Evolutionary conservation across 2,113 vertebrate genomes (phyloP).

Genomic region (Apteryx owenii): DNA sequence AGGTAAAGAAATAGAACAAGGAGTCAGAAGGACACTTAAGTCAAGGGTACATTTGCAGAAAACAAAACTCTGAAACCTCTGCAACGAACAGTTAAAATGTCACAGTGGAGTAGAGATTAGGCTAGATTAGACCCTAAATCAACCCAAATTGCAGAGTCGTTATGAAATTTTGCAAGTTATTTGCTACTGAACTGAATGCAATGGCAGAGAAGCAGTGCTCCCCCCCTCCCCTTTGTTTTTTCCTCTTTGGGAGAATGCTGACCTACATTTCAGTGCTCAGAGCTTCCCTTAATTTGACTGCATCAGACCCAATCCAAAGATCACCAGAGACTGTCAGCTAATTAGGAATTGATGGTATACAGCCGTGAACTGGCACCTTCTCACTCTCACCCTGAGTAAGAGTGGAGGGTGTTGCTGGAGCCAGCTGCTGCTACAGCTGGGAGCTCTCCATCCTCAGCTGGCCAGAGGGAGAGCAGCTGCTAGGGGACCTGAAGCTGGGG

Average conservation of each 20-base stretch:
- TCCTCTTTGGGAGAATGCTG: neutral
- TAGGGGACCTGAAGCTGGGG: neutral
- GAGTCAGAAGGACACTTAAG: neutral
- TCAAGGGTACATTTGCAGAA: neutral
- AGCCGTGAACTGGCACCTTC: fast-evolving
- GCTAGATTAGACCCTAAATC: neutral
- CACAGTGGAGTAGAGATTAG: neutral
- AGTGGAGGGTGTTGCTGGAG: neutral
- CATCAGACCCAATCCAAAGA: no score
- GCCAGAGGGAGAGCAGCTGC: neutral
- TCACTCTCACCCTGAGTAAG: neutral
- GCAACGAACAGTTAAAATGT: neutral
- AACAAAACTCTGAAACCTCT: neutral
- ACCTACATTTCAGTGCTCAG: neutral
- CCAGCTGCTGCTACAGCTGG: neutral
- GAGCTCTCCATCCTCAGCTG: neutral
- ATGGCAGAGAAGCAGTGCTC: neutral
- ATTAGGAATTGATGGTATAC: fast-evolving
- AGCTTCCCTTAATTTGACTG: fast-evolving
- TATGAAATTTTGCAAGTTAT: neutral
- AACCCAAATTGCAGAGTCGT: neutral
- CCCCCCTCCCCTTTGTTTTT: no score
- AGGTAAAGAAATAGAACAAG: neutral
- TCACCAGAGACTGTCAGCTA: fast-evolving
- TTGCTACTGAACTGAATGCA: neutral